Conservation (phyloP, 2,113 vertebrate genomes). For the Pangasianodon gigas region DNA sequence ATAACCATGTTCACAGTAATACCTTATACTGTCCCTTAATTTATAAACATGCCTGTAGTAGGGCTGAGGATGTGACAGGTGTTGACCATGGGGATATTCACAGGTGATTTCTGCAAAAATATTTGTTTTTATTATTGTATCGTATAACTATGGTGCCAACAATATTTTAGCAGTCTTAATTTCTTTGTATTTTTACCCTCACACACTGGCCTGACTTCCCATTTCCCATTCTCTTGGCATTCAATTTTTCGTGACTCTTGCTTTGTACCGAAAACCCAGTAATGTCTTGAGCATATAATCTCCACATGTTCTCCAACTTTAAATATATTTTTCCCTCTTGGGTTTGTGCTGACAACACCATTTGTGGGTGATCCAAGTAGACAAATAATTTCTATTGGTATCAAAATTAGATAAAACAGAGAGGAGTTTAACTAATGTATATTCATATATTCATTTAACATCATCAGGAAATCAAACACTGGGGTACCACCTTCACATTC, state of each 20-base stretch:
- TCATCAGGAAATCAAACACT: neutral
- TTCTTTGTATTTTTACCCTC: conserved; percentile 50
- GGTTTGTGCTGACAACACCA: conserved; percentile 42
- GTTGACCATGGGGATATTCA: accelerated
- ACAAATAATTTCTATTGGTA: conserved; percentile 53
- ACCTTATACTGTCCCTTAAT: neutral
- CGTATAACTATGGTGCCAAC: neutral
- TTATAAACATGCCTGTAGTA: accelerated
- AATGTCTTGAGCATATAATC: conserved; percentile 30
- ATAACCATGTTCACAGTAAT: accelerated
- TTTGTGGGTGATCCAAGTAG: accelerated
- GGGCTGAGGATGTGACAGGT: accelerated
- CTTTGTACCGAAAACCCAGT: accelerated
- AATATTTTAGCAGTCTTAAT: neutral
- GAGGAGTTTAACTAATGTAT: neutral
- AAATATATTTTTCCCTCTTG: conserved; percentile 42
- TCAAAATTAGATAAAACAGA: conserved; percentile 4
- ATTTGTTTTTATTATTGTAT: neutral
- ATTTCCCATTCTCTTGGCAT: conserved; percentile 23
- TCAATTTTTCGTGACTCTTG: accelerated
- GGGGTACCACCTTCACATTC: conserved; percentile 61
- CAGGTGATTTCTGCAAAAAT: conserved; percentile 57
- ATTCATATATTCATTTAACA: neutral
- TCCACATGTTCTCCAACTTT: neutral
- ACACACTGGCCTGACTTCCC: conserved; percentile 45